These are phyloP conservation scores for Samia ricini DNA, from an alignment of 1,140 invertebrate genomes.

Conservation along the genomic window DNA sequence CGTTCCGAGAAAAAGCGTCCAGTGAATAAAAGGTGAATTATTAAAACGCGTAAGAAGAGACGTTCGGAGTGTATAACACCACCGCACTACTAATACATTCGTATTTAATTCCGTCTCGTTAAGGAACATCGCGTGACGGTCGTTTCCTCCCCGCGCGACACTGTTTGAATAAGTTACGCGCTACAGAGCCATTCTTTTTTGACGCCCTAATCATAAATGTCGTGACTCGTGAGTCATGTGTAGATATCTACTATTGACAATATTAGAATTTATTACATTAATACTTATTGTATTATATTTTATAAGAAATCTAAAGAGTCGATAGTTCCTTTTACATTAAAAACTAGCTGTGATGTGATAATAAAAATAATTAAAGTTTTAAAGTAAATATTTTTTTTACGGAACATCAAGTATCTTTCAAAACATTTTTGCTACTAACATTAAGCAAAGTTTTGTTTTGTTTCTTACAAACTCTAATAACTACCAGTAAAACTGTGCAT, in stretches of 20 bases:
- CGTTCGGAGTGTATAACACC: constrained; percentile 1
- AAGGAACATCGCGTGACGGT: constrained; percentile 51
- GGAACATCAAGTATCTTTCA: no score
- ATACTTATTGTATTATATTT: no score
- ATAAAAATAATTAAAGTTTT: no score
- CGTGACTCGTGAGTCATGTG: constrained; percentile 2
- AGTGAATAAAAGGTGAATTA: constrained; percentile 64
- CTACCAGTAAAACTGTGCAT: no score
- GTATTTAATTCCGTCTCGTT: constrained; percentile 71
- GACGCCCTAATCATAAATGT: constrained; percentile 17
- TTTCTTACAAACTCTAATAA: no score
- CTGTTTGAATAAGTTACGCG: constrained; percentile 49
- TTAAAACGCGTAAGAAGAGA: constrained; percentile 36
- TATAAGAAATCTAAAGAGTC: no score
- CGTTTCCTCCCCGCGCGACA: constrained; percentile 58
- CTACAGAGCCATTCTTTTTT: constrained; percentile 20
- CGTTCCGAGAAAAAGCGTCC: constrained; percentile 54
- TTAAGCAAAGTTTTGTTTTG: no score
- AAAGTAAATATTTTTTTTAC: no score
- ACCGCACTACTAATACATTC: constrained; percentile 47
- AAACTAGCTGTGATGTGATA: no score
- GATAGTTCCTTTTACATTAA: no score
- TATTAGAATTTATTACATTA: neutral
- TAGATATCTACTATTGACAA: neutral
- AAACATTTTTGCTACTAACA: no score